Percentiles rank a stretch among this genome's conserved stretches.
phyloP scores from a whole-genome alignment of 2,113 vertebrate genomes.

The Pluvianellus socialis region DNA sequence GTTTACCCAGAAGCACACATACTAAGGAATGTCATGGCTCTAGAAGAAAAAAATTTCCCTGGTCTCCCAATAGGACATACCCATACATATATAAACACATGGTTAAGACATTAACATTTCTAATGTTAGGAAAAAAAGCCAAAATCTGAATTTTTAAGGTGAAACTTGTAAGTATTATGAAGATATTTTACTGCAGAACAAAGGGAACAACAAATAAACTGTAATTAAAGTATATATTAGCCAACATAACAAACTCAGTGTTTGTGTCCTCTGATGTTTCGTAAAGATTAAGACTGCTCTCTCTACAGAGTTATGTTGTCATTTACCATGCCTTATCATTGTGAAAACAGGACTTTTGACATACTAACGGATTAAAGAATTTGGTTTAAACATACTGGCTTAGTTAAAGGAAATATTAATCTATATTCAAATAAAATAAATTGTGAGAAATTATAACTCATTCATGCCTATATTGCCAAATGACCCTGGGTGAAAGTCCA shows the following conservation, averaged over 20 bases:
- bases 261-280: neutral
- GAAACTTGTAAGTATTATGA: neutral
- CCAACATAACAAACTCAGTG: neutral
- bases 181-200: neutral
- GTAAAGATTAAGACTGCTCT: neutral
- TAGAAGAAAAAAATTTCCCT: no score
- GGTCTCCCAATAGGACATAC: neutral
- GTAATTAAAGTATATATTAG: neutral
- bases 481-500: neutral
- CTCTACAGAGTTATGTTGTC: neutral
- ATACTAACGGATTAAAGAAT: neutral
- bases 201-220: neutral
- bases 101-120: neutral
- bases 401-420: neutral
- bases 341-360: neutral
- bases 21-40: neutral
- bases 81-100: neutral
- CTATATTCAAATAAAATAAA: neutral
- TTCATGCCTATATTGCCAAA: neutral
- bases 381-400: neutral
- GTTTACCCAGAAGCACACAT: neutral
- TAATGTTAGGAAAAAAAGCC: neutral
- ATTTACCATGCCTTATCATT: neutral
- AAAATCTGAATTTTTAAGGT: neutral
- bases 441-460: neutral